Percentiles rank a stretch among this genome's conserved stretches.
phyloP scores from a whole-genome alignment of 2,888 invertebrate species.

The Aproaerema taeniolella region DNA sequence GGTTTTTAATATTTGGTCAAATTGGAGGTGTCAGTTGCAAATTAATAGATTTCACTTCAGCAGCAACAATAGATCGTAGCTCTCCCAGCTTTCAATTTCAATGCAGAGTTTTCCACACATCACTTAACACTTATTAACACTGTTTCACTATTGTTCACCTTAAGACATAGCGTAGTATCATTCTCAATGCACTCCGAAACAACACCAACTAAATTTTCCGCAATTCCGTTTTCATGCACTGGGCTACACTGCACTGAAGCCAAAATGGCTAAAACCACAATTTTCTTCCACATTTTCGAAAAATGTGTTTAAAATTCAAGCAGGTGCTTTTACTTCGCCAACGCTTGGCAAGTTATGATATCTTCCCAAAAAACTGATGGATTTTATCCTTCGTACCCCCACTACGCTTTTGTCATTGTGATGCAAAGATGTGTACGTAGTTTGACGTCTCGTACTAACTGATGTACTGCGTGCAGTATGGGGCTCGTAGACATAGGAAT shows the following conservation, averaged over 20 bases:
- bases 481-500: slow-evolving; percentile 55
- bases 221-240: slow-evolving; percentile 55
- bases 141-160: slow-evolving; percentile 68
- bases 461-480: slow-evolving; percentile 41
- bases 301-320: slow-evolving; percentile 20
- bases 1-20: too few species aligned
- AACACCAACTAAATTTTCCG: slow-evolving; percentile 63
- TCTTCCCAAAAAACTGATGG: slow-evolving; percentile 65
- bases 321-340: slow-evolving; percentile 41
- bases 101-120: slow-evolving; percentile 32
- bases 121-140: slow-evolving; percentile 31
- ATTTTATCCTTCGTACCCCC: slow-evolving; percentile 71
- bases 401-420: slow-evolving; percentile 50
- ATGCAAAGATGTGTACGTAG: slow-evolving; percentile 55
- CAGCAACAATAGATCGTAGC: too few species aligned
- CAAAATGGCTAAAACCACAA: slow-evolving; percentile 53
- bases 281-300: slow-evolving; percentile 54
- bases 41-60: too few species aligned
- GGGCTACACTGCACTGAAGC: slow-evolving; percentile 57
- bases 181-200: slow-evolving; percentile 77
- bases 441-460: slow-evolving; percentile 60
- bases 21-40: too few species aligned
- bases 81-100: slow-evolving; percentile 18
- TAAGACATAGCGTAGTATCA: slow-evolving; percentile 78
- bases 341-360: slow-evolving; percentile 65